A percentile compares a stretch with the other conserved stretches of the same genome.
These are phyloP conservation scores for Ephestia elutella DNA, from an alignment of 1,140 invertebrate genomes.

Conservation along the genomic window DNA sequence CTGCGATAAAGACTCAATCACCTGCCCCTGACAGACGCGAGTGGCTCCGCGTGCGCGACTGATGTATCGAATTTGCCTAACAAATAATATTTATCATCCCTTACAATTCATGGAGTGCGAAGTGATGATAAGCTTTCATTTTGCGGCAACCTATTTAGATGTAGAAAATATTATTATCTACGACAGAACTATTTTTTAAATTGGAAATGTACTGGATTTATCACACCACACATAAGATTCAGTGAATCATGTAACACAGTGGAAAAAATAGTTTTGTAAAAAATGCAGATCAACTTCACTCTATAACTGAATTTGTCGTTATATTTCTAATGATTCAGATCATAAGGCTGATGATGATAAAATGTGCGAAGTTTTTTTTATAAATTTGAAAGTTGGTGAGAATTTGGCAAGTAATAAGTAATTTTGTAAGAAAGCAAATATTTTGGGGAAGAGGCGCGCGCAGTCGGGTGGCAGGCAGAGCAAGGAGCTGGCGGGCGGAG, in stretches of 20 bases:
- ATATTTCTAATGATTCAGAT: too few species aligned
- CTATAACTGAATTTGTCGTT: too few species aligned
- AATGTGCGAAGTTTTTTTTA: too few species aligned
- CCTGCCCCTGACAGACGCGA: slow-evolving; percentile 35
- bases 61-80: slow-evolving; percentile 23
- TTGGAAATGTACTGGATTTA: too few species aligned
- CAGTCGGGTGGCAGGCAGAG: slow-evolving; percentile 39
- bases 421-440: slow-evolving; percentile 15
- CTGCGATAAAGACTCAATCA: slow-evolving; percentile 40
- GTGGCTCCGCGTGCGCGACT: slow-evolving; percentile 20
- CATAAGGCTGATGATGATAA: too few species aligned
- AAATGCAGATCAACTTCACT: too few species aligned
- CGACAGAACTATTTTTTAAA: too few species aligned
- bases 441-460: slow-evolving; percentile 57
- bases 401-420: background rate
- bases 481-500: slow-evolving; percentile 38
- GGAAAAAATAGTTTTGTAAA: too few species aligned
- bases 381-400: background rate
- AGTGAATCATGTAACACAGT: too few species aligned
- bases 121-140: slow-evolving; percentile 20
- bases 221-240: too few species aligned
- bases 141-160: background rate
- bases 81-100: slow-evolving; percentile 33
- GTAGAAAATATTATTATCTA: background rate
- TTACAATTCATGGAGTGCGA: slow-evolving; percentile 31